Percentiles rank a stretch among this genome's conserved stretches.
These are phyloP conservation scores for Ostrea edulis DNA, from an alignment of 1,140 invertebrate genomes.

Conservation along the genomic window DNA sequence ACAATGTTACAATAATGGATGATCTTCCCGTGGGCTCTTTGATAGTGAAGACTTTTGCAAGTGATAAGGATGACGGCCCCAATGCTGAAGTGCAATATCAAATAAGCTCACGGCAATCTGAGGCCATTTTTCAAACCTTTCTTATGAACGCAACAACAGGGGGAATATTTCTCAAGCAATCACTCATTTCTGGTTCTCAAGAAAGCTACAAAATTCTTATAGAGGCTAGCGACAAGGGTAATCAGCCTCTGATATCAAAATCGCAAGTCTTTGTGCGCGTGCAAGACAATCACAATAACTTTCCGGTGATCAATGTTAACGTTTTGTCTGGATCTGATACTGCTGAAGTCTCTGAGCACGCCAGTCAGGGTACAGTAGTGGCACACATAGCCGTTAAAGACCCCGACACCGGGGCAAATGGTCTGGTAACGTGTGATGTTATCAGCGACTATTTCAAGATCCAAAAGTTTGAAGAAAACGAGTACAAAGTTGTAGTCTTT, in stretches of 20 bases:
- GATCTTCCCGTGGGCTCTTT: conserved; percentile 84
- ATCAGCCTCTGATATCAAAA: conserved; percentile 56
- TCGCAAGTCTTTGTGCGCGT: conserved; percentile 68
- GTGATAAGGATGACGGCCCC: conserved; percentile 96
- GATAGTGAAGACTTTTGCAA: conserved; percentile 94
- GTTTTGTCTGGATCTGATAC: conserved; percentile 58
- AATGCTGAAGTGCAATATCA: conserved; percentile 96
- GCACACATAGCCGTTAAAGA: conserved; percentile 71
- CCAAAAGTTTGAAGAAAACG: conserved; percentile 61
- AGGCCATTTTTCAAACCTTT: conserved; percentile 59
- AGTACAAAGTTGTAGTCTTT: conserved; percentile 70
- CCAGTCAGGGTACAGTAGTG: conserved; percentile 67
- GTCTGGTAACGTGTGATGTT: conserved; percentile 68
- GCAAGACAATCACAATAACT: conserved; percentile 72
- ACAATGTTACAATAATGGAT: conserved; percentile 90
- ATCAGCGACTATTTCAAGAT: conserved; percentile 62
- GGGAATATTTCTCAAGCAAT: conserved; percentile 55
- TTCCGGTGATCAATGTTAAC: conserved; percentile 68
- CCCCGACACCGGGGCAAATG: conserved; percentile 70
- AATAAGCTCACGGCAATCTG: conserved; percentile 79
- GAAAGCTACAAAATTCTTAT: conserved; percentile 61
- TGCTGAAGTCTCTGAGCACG: conserved; percentile 68
- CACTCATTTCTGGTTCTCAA: conserved; percentile 60
- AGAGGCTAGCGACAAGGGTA: conserved; percentile 63
- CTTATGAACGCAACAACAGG: conserved; percentile 58